A percentile compares a stretch with the other conserved stretches of the same genome.
Evolutionary conservation across 1,140 invertebrate species (phyloP).

Genomic region (Lasioglossum baleicum): DNA sequence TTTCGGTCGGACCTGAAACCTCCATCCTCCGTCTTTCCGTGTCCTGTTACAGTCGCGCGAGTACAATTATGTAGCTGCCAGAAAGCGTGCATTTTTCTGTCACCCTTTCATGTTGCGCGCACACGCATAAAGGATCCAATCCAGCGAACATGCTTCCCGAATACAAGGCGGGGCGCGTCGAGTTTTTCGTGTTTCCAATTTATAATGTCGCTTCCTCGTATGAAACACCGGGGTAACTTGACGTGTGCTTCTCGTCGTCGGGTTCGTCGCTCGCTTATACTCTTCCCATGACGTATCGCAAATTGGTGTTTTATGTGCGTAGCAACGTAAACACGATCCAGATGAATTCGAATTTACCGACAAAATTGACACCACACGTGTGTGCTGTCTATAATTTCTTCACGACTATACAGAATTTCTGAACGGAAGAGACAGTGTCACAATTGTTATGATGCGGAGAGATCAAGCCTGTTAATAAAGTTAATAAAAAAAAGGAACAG

Average conservation of each 20-base stretch:
- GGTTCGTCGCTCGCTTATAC: neutral
- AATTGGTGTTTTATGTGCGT: constrained; percentile 25
- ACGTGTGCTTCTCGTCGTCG: neutral
- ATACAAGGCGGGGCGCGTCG: constrained; percentile 1
- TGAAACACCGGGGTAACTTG: constrained; percentile 1
- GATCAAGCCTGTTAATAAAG: no score
- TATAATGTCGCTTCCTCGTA: constrained; percentile 23
- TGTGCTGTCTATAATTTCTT: no score
- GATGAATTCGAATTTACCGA: neutral
- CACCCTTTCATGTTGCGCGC: constrained; percentile 9
- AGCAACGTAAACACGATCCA: neutral
- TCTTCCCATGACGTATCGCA: constrained; percentile 1
- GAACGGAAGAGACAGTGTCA: no score
- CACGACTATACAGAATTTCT: no score
- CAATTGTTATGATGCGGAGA: no score
- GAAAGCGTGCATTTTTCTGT: constrained; percentile 1
- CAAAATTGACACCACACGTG: no score
- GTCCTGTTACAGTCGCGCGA: neutral
- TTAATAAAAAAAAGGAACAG: no score
- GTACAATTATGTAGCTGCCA: constrained; percentile 8
- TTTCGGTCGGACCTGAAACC: neutral
- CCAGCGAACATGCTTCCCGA: neutral
- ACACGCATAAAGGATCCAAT: neutral
- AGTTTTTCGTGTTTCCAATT: constrained; percentile 25
- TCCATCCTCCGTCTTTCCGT: neutral